Conservation (phyloP, 2,888 invertebrate species). For the Vesta saturnalis region DNA sequence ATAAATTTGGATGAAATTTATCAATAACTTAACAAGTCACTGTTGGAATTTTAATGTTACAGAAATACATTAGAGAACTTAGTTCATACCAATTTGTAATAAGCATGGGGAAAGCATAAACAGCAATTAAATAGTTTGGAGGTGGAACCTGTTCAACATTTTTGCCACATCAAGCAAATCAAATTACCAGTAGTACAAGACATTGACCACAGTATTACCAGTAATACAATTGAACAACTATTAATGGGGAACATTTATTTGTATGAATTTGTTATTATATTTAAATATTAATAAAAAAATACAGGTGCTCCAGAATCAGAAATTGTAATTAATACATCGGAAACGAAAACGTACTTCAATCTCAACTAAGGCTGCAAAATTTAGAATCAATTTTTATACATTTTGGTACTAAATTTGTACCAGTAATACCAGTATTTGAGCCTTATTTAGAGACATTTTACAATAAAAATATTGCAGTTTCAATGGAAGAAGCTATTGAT, state of each 20-base stretch:
- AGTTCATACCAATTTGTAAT: not conserved
- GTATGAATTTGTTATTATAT: not conserved
- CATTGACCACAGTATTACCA: not conserved
- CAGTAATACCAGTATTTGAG: not conserved
- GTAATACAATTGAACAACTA: conserved; percentile 3
- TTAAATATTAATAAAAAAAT: not conserved
- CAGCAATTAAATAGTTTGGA: not conserved
- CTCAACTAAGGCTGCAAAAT: not conserved
- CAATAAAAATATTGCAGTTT: conserved; percentile 4
- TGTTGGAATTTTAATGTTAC: conserved; percentile 3
- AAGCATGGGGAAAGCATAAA: conserved; percentile 3
- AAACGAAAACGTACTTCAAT: not conserved
- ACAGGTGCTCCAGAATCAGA: not conserved
- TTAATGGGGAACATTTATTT: not conserved
- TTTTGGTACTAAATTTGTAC: not conserved
- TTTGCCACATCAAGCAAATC: conserved; percentile 3
- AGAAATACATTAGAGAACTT: not conserved
- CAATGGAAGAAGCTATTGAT: not conserved
- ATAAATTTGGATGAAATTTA: not conserved
- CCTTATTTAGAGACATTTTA: not conserved
- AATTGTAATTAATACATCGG: not conserved
- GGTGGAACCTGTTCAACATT: not conserved
- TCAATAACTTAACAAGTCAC: not conserved
- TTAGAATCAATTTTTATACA: not conserved
- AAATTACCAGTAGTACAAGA: not conserved